Evolutionary conservation across 2,888 invertebrate species (phyloP), one percentile per base, ranked within the genome.

Genomic region (Lymantria monacha): DNA sequence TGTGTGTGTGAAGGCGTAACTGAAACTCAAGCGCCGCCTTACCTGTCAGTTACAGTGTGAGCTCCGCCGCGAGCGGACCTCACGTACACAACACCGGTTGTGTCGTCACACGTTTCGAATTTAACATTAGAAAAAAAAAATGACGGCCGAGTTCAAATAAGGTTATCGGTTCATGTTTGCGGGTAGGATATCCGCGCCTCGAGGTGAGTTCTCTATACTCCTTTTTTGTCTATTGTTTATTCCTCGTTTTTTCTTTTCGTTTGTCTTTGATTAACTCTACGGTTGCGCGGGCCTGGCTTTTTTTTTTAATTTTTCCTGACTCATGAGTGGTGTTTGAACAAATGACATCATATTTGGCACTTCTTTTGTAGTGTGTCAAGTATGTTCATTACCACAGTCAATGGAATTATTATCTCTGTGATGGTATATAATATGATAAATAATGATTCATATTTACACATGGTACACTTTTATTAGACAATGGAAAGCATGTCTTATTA

Each of bases 21-120:
- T 77, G 67, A 59, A 46, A 63, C 86, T 81, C 86, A 73, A 63
- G 87, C 87, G 87, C 85, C 87, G 85, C 85, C 81, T 82, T 56
- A 65, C 53, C 63, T 66, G 53, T 70, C 84, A 90, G 89, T 90
- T 70, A 74, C 63, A 66, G 66, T 57, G 65, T 59, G 63, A 72
- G 74, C 79, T 74, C 72, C 75, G 73, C 53, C 64, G 73, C 63
- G 76, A 15, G 57, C 67, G 69, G 79, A 69, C 81, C 85, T 78
- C 47, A 42, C 48, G 56, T 53, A 49, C 22, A 30, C n/a, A 38
- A 44, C 51, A 44, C 42, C 54, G 22, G 22, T 22, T 22, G 48
- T 15, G 44, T 49, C 51, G 57, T 45, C 54, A 61, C 60, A 65
- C 63, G 66, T 60, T 33, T 67, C 64, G 61, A 70, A 67, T 64